Evolutionary conservation across 2,113 vertebrate species (phyloP), one percentile per base, ranked within the genome.

Genomic region (Tragelaphus scriptus): DNA sequence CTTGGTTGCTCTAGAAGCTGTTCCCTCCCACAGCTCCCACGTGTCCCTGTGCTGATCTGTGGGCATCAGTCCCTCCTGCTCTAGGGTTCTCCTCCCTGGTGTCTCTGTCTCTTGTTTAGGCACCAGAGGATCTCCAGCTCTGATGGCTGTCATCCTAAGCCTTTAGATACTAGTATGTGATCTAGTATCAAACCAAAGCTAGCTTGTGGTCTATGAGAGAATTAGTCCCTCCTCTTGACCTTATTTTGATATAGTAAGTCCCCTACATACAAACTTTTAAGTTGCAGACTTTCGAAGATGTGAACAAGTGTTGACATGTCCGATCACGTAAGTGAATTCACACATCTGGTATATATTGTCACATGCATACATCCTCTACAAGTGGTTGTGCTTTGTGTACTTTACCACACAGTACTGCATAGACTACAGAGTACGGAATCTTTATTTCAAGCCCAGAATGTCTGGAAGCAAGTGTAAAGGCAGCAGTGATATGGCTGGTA

Each of bases 11-110:
- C 49, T 6, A 28, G 51, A 16, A 86, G 55, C 55, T 51, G 1
- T 25, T 19, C n/a, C 28, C 23, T 13, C 71, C 44, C 44, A 0
- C 3, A 36, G 13, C 2, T 82, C 21, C 75, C 16, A 14, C 0
- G 0, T 6, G 15, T 3, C 5, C 23, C 44, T 55, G 26, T 7
- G 68, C n/a, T 53, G 3, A 68, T 71, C 36, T 65, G 30, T 3
- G 65, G 77, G 17, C 40, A 12, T 28, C 1, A 0, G 15, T 40
- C 17, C 2, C 15, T 59, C 77, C 26, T 49, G 15, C 47, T 40
- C 1, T 1, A n/a, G 28, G 36, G 5, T 26, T 85, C 44, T 79
- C 23, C 28, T 86, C 17, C 36, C 30, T 44, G 25, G 12, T 30
- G 53, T 12, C 3, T 95, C 40, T 36, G 61, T 19, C 30, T 14